phyloP scores from a whole-genome alignment of 2,888 invertebrate species.

The Agrotis exclamationis region DNA sequence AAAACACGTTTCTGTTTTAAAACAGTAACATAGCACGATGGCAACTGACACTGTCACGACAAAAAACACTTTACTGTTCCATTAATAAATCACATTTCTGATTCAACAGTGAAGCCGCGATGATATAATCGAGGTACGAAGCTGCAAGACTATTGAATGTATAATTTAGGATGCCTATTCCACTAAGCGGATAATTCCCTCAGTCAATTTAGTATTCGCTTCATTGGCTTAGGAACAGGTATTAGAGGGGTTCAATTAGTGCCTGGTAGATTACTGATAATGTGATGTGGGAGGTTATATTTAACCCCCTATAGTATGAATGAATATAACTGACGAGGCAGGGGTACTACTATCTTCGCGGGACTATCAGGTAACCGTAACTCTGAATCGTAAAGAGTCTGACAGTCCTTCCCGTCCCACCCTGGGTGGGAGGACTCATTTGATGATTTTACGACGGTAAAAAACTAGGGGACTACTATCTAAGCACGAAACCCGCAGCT shows the following conservation, averaged over 20 bases:
- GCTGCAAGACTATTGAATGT: conserved; percentile 5
- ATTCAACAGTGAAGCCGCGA: not conserved
- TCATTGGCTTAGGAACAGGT: conserved; percentile 2
- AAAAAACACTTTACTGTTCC: conserved; percentile 10
- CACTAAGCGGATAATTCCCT: conserved; percentile 24
- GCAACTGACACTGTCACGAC: conserved; percentile 1
- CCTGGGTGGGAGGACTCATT: no score
- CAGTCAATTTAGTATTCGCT: conserved; percentile 19
- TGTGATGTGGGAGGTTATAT: not conserved
- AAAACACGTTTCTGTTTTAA: no score
- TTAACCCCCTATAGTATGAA: not conserved
- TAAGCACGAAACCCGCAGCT: no score
- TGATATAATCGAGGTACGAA: not conserved
- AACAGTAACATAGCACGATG: no score
- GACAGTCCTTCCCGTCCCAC: no score
- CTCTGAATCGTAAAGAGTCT: no score
- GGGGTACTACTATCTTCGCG: no score
- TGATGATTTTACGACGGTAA: no score
- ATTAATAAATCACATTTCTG: conserved; percentile 14
- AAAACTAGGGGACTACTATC: no score
- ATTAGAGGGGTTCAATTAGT: not conserved
- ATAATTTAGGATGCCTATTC: conserved; percentile 21
- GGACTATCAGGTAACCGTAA: no score
- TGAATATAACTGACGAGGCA: not conserved
- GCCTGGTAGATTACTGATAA: not conserved